phyloP scores from a whole-genome alignment of 2,888 invertebrate species.

The Cerastis rubricosa region DNA sequence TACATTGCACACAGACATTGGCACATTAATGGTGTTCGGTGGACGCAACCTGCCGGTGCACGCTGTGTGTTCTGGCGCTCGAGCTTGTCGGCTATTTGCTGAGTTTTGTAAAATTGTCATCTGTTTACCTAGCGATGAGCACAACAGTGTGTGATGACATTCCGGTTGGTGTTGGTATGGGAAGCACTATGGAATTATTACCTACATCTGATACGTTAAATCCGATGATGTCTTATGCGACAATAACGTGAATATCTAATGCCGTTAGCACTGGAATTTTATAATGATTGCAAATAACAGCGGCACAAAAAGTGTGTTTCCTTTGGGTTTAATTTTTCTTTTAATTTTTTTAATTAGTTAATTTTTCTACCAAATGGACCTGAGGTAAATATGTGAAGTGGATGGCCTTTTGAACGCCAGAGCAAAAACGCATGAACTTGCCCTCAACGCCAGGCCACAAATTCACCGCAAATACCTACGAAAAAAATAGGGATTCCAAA shows the following conservation, averaged over 20 bases:
- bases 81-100: constrained; percentile 21
- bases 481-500: too few species aligned
- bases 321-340: background rate
- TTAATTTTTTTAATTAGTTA: too few species aligned
- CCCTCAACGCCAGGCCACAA: too few species aligned
- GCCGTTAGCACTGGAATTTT: background rate
- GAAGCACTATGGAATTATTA: background rate
- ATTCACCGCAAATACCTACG: too few species aligned
- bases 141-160: background rate
- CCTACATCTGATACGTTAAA: background rate
- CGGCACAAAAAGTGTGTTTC: background rate
- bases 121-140: background rate
- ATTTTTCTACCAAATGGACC: background rate
- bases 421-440: too few species aligned
- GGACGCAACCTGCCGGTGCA: constrained; percentile 20
- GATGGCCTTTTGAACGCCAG: too few species aligned
- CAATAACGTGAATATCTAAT: background rate
- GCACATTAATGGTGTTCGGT: constrained; percentile 23
- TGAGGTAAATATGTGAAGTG: background rate
- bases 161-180: background rate
- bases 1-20: constrained; percentile 48
- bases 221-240: background rate
- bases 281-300: background rate
- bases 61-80: background rate
- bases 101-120: constrained; percentile 6